Base-by-base conservation (phyloP, 2,888 invertebrate species). In the Hydroisotoma schaefferi region DNA sequence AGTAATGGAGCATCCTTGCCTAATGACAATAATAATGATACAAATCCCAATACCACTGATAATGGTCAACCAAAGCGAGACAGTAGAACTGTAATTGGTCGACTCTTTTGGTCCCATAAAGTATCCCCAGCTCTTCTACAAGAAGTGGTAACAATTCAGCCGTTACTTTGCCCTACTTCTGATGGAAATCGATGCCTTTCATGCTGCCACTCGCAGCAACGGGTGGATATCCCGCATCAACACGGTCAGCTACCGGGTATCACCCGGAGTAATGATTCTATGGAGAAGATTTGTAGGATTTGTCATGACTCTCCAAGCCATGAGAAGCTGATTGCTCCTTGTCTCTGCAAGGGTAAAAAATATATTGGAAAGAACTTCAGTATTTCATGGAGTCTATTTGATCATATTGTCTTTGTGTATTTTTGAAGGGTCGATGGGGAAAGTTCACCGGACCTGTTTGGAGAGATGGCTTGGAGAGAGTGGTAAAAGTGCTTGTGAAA, bases 381-480 rank as follows among this genome's bases (percentile, higher is more conserved):
- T n/a, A n/a, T n/a, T n/a, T n/a, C n/a, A n/a, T n/a, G n/a, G 27
- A 55, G 23, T 18, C 2, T 5, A 28, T 27, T 27, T 46, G 29
- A 23, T 20, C 22, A 10, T 37, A 40, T 43, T n/a, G 28, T 25
- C 28, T 40, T 23, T 15, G 6, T 55, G 10, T 28, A 40, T 25
- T 33, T 48, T 18, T 8, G 27, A 4, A 72, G 72, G 72, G 18
- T 70, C 72, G n/a, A 72, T 72, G 70, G 69, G 67, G 8, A 62
- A 65, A 52, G 72, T 72, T 18, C 72, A 72, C 52, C 46, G 65
- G 18, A 59, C 55, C 25, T 72, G 72, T 55, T 44, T 72, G 20
- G 72, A 72, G 55, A 43, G 69, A 37, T 72, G 72, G 72, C 55
- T 72, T 2, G 68, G 67, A 18, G 72, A 72, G 27, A 67, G 68